Evolutionary conservation across 1,140 invertebrate species (phyloP), one percentile per base, ranked within the genome.

Genomic region (Vanessa atalanta): DNA sequence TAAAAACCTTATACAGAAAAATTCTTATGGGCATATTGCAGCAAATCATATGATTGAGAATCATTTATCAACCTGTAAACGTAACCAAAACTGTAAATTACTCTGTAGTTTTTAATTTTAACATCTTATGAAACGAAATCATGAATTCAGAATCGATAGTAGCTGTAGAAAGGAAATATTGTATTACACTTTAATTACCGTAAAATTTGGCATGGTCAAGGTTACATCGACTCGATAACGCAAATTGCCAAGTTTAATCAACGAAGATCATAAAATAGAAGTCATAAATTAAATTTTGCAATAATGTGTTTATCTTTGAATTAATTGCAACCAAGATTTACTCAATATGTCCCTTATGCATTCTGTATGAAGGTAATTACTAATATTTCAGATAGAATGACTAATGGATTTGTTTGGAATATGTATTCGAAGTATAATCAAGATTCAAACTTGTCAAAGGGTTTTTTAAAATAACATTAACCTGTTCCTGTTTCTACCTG

Each of bases 161-260:
- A 47, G 70, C 65, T 60, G 80, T 73, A 72, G 70, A 80, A 75
- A 70, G 79, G 75, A 51, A 79, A 72, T 69, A 69, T 61, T 69
- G 61, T 79, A 78, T 82, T 81, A 80, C 74, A 81, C 75, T 74
- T 79, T 68, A 81, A 79, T 78, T 76, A 66, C 60, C 71, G 57
- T 76, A 51, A 78, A 81, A 78, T 77, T 73, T 16, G 79, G 81
- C 83, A 87, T 75, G 83, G 86, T 83, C 86, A 89, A 89, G 86
- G 86, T 87, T 83, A 89, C 57, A 14, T 15, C 31, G 57, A 26
- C 43, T 61, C 6, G 57, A 61, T 61, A 61, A 61, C 26, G 26
- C 16, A 31, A 37, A 61, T 61, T 61, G 23, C 57, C n/a, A 37
- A 14, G 23, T 61, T 61, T 61, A 57, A 61, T 61, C 57, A 61